phyloP scores from a whole-genome alignment of 2,888 invertebrate genomes.

The Liodrosophila aerea region DNA sequence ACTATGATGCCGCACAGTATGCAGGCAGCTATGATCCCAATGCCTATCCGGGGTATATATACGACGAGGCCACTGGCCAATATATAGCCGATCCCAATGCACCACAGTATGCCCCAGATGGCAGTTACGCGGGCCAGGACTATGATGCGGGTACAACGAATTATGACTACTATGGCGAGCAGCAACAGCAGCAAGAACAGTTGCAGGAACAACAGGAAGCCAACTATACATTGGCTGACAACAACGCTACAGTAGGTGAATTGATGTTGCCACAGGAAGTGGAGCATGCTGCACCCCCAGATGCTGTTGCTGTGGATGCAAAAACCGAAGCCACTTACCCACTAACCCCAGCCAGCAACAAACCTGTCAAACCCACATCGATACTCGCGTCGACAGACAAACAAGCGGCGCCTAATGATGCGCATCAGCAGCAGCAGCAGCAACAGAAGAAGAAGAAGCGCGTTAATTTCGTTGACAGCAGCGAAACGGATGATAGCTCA shows the following conservation, averaged over 20 bases:
- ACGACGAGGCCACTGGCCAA: constrained; percentile 78
- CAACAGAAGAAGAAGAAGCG: constrained; percentile 81
- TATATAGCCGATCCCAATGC: constrained; percentile 78
- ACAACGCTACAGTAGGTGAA: constrained; percentile 19
- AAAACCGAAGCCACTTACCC: constrained; percentile 31
- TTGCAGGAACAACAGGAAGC: constrained; percentile 39
- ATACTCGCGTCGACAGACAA: constrained; percentile 76
- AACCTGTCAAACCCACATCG: constrained; percentile 72
- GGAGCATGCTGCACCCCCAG: constrained; percentile 23
- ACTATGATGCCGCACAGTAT: constrained; percentile 78
- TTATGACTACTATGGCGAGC: constrained; percentile 64
- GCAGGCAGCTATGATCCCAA: constrained; percentile 74
- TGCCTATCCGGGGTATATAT: constrained; percentile 80
- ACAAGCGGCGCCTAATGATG: constrained; percentile 75
- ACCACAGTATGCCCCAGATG: constrained; percentile 63
- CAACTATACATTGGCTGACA: constrained; percentile 36
- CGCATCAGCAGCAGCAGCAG: constrained; percentile 61
- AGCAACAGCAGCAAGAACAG: constrained; percentile 43
- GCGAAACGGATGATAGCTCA: constrained; percentile 81
- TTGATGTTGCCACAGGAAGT: constrained; percentile 48
- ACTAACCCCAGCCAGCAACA: constrained; percentile 18
- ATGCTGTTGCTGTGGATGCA: constrained; percentile 24
- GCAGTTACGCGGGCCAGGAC: constrained; percentile 62
- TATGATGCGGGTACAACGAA: constrained; percentile 50
- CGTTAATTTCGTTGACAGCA: constrained; percentile 82